Evolutionary conservation across 2,888 invertebrate genomes (phyloP), one percentile per base, ranked within the genome.

Genomic region (Amphipyra tragopoginis): DNA sequence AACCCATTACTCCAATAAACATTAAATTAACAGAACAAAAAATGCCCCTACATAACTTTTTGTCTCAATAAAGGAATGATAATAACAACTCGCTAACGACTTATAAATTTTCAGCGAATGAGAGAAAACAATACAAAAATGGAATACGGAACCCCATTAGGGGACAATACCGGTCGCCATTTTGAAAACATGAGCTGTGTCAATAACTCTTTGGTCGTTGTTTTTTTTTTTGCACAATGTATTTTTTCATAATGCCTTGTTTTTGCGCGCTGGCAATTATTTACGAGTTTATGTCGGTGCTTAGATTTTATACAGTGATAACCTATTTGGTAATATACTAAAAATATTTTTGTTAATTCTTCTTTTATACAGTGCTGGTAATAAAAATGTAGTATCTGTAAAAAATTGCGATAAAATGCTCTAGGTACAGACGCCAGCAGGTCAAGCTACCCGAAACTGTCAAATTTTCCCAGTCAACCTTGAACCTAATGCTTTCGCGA

Each of bases 181-280:
- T 79, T 69, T 74, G 51, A 77, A 80, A 85, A 85, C 86, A 80
- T 75, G 69, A 62, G 65, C 74, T 79, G 77, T 82, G 88, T 88
- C 87, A 86, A 87, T 88, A 88, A 88, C 88, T 85, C 82, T 82
- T 80, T 61, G 60, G 77, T 59, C 59, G 60, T 64, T 29, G 29
- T 29, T 29, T 29, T 83, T 85, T n/a, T 83, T 79, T 77, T 50
- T 61, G 56, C 33, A 49, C 73, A 58, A 48, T 73, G 69, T 53
- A 65, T 72, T 79, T 75, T 75, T 75, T 78, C 52, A 56, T 65
- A 40, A 66, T 67, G 51, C 69, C 50, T 65, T 62, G 72, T 72
- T 72, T 75, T 72, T 75, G 58, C 43, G 43, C 42, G 47, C 53
- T 63, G 62, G 69, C 71, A 77, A 79, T 76, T 75, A 74, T 75